Conservation (phyloP, 2,797 vertebrate genomes). For the Fistularia commersonii region DNA sequence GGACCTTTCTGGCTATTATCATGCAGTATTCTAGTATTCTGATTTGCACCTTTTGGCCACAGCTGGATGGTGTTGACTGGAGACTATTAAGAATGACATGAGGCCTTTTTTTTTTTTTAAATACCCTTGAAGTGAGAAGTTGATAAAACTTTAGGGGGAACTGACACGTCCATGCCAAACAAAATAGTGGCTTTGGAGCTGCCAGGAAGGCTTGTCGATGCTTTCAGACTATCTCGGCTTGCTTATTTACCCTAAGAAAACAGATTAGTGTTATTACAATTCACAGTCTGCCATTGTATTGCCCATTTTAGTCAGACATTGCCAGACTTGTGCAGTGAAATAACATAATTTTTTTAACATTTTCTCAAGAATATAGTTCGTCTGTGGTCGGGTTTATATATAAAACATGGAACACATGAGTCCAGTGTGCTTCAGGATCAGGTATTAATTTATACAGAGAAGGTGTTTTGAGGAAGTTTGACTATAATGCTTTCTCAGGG, state of each 20-base stretch:
- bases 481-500: constrained; percentile 37
- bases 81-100: constrained; percentile 12
- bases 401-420: background rate
- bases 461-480: constrained; percentile 22
- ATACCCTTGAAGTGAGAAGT: constrained; percentile 18
- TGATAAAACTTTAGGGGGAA: constrained; percentile 28
- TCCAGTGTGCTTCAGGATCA: background rate
- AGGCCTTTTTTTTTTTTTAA: constrained; percentile 23
- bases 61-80: constrained; percentile 24
- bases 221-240: constrained; percentile 23
- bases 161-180: constrained; percentile 34
- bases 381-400: background rate
- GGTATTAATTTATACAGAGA: constrained; percentile 16
- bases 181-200: constrained; percentile 35
- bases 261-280: constrained; percentile 30
- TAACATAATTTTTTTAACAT: background rate
- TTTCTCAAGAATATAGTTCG: background rate
- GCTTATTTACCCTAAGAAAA: constrained; percentile 33
- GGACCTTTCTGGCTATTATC: constrained; percentile 19
- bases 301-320: constrained; percentile 3
- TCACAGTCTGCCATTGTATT: constrained; percentile 29
- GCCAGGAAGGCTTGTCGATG: constrained; percentile 23
- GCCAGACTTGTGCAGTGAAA: no score
- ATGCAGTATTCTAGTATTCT: constrained; percentile 25
- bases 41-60: constrained; percentile 21